Conservation (phyloP, 2,797 vertebrate species). For the Galaxias olidus region DNA sequence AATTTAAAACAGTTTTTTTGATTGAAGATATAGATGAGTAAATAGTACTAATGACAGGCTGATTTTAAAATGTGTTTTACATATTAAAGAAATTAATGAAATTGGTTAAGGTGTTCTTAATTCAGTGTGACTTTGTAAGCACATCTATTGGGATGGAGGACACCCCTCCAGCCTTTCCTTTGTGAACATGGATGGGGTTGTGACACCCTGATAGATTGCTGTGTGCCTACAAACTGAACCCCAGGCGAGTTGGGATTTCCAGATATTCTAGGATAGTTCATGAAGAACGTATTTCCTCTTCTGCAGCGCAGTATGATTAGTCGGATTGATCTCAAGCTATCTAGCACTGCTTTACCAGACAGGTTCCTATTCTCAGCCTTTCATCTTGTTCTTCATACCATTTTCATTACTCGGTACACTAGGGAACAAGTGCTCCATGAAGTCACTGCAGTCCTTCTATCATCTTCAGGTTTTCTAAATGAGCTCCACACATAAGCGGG, state of each 20-base stretch:
- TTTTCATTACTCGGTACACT: background rate
- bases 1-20: no score
- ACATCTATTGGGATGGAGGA: background rate
- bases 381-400: background rate
- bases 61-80: no score
- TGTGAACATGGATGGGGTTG: background rate
- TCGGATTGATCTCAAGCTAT: background rate
- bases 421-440: background rate
- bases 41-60: no score
- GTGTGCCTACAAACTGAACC: background rate
- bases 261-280: background rate
- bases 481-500: no score
- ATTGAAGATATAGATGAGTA: no score
- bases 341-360: background rate
- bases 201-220: slow-evolving; percentile 7
- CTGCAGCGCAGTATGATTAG: slow-evolving; percentile 1
- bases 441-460: no score
- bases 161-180: background rate
- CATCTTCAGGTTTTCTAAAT: no score
- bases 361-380: background rate
- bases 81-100: background rate
- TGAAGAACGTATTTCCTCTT: background rate
- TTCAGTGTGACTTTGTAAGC: no score
- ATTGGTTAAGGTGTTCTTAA: no score
- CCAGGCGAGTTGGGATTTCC: background rate